A percentile compares a stretch with the other conserved stretches of the same genome.
These are phyloP conservation scores for Andinoacara biseriatus DNA, from an alignment of 2,113 vertebrate species.

Conservation along the genomic window DNA sequence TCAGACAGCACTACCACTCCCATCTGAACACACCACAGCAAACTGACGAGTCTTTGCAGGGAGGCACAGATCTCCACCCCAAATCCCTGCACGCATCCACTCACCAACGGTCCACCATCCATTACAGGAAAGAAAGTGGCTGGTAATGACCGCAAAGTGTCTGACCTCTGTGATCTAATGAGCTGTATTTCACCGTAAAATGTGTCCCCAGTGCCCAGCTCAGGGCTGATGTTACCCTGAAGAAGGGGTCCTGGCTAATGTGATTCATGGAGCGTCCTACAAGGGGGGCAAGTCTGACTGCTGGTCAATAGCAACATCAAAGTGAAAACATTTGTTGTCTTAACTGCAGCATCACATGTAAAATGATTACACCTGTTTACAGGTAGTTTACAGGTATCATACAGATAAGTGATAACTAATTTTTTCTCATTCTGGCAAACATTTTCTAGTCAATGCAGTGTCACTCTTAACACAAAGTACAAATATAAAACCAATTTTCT, in stretches of 20 bases:
- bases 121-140: constrained; percentile 57
- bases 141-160: constrained; percentile 53
- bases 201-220: constrained; percentile 55
- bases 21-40: constrained; percentile 31
- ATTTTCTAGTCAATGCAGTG: too few relatives aligned
- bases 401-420: not conserved
- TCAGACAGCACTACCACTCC: constrained; percentile 44
- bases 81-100: constrained; percentile 4
- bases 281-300: not conserved
- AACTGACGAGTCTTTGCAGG: constrained; percentile 20
- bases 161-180: constrained; percentile 71
- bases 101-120: constrained; percentile 42
- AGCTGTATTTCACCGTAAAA: constrained; percentile 71
- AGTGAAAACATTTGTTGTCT: not conserved
- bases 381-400: not conserved
- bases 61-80: constrained; percentile 9
- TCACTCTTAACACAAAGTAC: too few relatives aligned
- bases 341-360: not conserved
- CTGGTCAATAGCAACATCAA: constrained; percentile 56
- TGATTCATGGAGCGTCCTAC: constrained; percentile 64
- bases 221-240: constrained; percentile 64
- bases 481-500: too few relatives aligned
- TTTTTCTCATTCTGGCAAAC: not conserved
- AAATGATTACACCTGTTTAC: not conserved
- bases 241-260: constrained; percentile 68